phyloP scores from a whole-genome alignment of 2,888 invertebrate genomes.

The Zygaena filipendulae region DNA sequence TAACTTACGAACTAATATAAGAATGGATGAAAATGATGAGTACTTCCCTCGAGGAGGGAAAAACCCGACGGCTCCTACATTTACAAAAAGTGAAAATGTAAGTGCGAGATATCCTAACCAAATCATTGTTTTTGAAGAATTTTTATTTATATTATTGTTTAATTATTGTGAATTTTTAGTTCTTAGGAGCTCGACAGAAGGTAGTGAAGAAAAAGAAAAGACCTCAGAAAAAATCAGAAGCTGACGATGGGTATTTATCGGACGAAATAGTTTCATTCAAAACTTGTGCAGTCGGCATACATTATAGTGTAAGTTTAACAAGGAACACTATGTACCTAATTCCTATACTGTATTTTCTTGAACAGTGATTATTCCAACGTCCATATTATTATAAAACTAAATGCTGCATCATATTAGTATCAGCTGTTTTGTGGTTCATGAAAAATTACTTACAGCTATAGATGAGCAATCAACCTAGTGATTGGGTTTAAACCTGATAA shows the following conservation, averaged over 20 bases:
- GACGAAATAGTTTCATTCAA: slow-evolving; percentile 43
- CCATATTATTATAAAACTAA: too few relatives aligned
- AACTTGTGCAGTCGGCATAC: slow-evolving; percentile 41
- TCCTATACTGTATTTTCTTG: too few relatives aligned
- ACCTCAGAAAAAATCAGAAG: slow-evolving; percentile 39
- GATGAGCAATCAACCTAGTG: too few relatives aligned
- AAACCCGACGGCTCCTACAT: slow-evolving; percentile 49
- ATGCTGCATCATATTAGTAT: too few relatives aligned
- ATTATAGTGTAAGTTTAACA: slow-evolving; percentile 36
- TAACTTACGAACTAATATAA: too few relatives aligned
- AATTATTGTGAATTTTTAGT: slow-evolving; percentile 24
- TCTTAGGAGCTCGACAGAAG: slow-evolving; percentile 50
- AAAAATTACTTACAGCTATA: too few relatives aligned
- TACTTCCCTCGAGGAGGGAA: slow-evolving; percentile 69
- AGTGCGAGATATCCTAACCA: too few relatives aligned
- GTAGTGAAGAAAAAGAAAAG: slow-evolving; percentile 47
- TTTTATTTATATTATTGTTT: neutral
- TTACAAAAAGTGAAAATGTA: slow-evolving; percentile 53
- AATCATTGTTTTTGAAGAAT: too few relatives aligned
- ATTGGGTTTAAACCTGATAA: too few relatives aligned
- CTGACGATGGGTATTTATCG: slow-evolving; percentile 56
- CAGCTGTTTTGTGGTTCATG: too few relatives aligned
- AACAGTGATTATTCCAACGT: too few relatives aligned
- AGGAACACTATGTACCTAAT: too few relatives aligned
- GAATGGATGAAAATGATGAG: slow-evolving; percentile 56